Conservation (phyloP, 2,797 vertebrate species). For the Chrosomus eos region DNA sequence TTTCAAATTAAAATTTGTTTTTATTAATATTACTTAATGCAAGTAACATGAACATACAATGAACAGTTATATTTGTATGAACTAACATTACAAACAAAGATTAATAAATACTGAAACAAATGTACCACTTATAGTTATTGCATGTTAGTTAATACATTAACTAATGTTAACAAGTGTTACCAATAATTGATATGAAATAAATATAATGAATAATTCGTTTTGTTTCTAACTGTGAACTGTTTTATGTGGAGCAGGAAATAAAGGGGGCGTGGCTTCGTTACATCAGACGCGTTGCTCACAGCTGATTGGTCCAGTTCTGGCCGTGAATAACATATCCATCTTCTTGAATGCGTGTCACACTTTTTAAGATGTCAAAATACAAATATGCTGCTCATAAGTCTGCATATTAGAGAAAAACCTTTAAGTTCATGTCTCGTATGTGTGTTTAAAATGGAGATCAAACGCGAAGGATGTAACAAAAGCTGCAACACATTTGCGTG, state of each 20-base stretch:
- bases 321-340: neutral
- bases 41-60: too few relatives aligned
- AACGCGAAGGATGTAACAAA: conserved; percentile 7
- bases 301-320: neutral
- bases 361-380: neutral
- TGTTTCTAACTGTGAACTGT: neutral
- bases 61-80: too few relatives aligned
- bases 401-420: neutral
- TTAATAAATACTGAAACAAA: too few relatives aligned
- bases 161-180: too few relatives aligned
- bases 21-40: too few relatives aligned
- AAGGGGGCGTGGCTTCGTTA: neutral
- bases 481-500: neutral
- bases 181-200: neutral
- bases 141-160: too few relatives aligned
- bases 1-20: too few relatives aligned
- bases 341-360: neutral
- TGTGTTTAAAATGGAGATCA: neutral
- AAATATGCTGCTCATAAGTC: neutral
- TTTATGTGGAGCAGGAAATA: neutral
- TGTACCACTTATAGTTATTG: too few relatives aligned
- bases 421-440: neutral
- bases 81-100: too few relatives aligned
- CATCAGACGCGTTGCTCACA: neutral
- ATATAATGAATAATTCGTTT: neutral